Conservation (phyloP, 1,140 invertebrate genomes). For the Zeugodacus cucurbitae region DNA sequence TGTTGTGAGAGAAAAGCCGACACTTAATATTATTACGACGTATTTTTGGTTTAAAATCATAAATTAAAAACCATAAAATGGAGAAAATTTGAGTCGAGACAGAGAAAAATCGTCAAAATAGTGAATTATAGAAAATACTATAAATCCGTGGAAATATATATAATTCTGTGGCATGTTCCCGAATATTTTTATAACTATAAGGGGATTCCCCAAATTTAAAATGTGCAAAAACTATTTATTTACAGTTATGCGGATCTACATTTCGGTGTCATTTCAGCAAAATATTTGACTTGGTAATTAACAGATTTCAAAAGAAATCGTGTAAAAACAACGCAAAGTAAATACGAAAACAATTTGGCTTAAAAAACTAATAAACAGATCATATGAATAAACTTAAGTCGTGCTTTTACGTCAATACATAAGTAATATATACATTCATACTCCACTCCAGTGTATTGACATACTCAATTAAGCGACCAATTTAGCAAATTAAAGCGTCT, state of each 20-base stretch:
- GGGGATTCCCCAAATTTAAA: not conserved
- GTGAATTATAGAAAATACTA: too few relatives aligned
- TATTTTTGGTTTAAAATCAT: too few relatives aligned
- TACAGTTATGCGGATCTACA: not conserved
- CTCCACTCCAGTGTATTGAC: not conserved
- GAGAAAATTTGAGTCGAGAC: too few relatives aligned
- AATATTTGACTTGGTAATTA: not conserved
- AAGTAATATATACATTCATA: not conserved
- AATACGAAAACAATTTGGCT: not conserved
- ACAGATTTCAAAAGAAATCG: not conserved
- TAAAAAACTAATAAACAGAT: not conserved
- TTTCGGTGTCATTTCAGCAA: not conserved
- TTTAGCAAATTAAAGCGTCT: conserved; percentile 24
- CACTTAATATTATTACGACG: too few relatives aligned
- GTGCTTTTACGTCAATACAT: not conserved
- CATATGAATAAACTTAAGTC: not conserved
- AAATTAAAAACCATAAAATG: too few relatives aligned
- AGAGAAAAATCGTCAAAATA: too few relatives aligned
- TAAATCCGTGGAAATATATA: too few relatives aligned
- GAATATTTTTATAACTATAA: not conserved
- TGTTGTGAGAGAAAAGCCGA: too few relatives aligned
- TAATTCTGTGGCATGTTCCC: too few relatives aligned
- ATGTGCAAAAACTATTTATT: not conserved
- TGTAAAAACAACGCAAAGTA: not conserved
- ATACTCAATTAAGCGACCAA: conserved; percentile 24